These are phyloP conservation scores for Caenorhabditis japonica DNA, from an alignment of 2,888 invertebrate genomes.

Conservation along the genomic window DNA sequence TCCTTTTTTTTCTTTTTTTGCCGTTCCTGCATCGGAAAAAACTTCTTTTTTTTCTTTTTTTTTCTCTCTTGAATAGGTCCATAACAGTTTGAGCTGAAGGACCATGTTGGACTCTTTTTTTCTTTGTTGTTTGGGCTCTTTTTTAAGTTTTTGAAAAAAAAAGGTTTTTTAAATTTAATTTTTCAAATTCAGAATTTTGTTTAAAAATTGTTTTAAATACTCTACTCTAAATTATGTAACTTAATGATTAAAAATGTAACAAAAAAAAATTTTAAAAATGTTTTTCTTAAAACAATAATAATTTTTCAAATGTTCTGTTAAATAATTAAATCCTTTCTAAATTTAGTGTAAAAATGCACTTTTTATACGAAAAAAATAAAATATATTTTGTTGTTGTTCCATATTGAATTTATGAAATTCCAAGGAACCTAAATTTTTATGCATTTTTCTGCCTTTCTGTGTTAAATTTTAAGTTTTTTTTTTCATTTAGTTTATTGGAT, in stretches of 20 bases:
- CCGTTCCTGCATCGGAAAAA: too few species aligned
- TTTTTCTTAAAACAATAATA: too few species aligned
- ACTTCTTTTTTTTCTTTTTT: too few species aligned
- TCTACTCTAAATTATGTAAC: background rate
- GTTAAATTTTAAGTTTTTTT: too few species aligned
- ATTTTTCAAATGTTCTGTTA: background rate
- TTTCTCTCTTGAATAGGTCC: too few species aligned
- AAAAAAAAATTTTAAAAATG: background rate
- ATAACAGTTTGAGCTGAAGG: background rate
- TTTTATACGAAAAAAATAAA: too few species aligned
- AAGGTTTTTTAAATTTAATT: background rate
- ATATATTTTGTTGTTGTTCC: too few species aligned
- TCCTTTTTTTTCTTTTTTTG: too few species aligned
- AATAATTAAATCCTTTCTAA: background rate
- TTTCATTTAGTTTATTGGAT: too few species aligned
- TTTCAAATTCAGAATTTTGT: background rate
- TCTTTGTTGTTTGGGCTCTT: background rate
- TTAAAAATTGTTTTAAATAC: background rate
- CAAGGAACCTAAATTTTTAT: background rate
- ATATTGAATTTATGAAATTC: too few species aligned
- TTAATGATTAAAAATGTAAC: background rate
- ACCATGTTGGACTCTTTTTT: background rate
- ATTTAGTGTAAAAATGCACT: too few species aligned
- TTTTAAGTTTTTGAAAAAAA: too few species aligned
- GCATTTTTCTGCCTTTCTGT: conserved; percentile 2